Percentiles rank a stretch among this genome's conserved stretches.
These are phyloP conservation scores for Epinotia demarniana DNA, from an alignment of 2,888 invertebrate species.

Conservation along the genomic window DNA sequence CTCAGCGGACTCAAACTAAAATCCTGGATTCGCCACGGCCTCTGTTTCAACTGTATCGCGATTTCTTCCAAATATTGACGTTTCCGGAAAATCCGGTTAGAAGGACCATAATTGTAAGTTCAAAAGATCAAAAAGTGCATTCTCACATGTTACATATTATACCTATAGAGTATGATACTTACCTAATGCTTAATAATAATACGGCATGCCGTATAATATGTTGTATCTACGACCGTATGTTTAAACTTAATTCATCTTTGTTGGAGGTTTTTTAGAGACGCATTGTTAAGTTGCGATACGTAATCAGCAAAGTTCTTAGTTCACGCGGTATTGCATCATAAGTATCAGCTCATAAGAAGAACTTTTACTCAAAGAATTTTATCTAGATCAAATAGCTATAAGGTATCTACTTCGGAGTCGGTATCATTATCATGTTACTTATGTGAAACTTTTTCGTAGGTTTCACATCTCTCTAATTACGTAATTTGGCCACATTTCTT, in stretches of 20 bases:
- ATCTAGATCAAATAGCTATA: neutral
- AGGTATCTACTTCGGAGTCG: neutral
- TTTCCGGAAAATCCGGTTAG: neutral
- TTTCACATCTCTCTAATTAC: neutral
- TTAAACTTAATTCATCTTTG: neutral
- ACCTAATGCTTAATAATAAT: neutral
- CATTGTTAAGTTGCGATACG: slow-evolving; percentile 1
- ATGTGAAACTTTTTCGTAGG: slow-evolving; percentile 14
- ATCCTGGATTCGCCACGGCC: too few species aligned
- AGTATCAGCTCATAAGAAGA: neutral
- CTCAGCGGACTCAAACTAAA: too few species aligned
- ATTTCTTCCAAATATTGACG: neutral
- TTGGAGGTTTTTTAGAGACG: neutral
- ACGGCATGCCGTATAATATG: neutral
- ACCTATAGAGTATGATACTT: too few species aligned
- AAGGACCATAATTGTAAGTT: neutral
- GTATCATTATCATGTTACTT: neutral
- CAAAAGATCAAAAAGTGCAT: too few species aligned
- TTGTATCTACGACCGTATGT: neutral
- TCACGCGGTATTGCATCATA: slow-evolving; percentile 7
- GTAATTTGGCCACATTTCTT: slow-evolving; percentile 13
- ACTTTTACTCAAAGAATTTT: neutral
- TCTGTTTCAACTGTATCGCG: too few species aligned
- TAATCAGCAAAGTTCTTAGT: slow-evolving; percentile 12
- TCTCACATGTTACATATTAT: too few species aligned